phyloP scores from a whole-genome alignment of 2,888 invertebrate genomes.

The Eulithis prunata region DNA sequence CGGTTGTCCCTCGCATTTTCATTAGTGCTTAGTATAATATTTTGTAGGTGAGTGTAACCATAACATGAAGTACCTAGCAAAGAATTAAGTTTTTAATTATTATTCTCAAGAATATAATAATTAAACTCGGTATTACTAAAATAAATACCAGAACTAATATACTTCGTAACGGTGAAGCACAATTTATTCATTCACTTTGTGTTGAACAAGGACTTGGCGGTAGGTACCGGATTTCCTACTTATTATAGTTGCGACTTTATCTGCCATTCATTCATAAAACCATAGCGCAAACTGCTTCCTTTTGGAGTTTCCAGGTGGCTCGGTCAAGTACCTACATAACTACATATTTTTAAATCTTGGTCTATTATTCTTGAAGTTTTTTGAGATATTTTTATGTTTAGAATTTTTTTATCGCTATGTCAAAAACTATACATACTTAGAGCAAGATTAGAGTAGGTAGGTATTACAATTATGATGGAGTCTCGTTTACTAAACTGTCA shows the following conservation, averaged over 20 bases:
- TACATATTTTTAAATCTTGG: too few relatives aligned
- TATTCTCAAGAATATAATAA: too few relatives aligned
- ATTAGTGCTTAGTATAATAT: too few relatives aligned
- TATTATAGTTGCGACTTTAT: conserved; percentile 32
- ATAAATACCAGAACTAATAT: too few relatives aligned
- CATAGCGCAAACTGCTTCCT: conserved; percentile 31
- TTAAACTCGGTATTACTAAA: too few relatives aligned
- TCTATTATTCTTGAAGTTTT: conserved; percentile 13
- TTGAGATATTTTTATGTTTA: not conserved
- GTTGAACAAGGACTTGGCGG: conserved; percentile 31
- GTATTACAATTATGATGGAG: too few relatives aligned
- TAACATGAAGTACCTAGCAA: too few relatives aligned
- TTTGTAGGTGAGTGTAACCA: too few relatives aligned
- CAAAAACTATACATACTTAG: not conserved
- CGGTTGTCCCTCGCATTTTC: too few relatives aligned
- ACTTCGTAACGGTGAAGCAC: not conserved
- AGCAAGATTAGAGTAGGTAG: too few relatives aligned
- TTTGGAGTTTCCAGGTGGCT: conserved; percentile 35
- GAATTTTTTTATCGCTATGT: not conserved
- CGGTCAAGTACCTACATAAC: conserved; percentile 5
- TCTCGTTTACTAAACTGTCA: too few relatives aligned
- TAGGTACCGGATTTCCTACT: conserved; percentile 37
- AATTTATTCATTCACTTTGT: conserved; percentile 32
- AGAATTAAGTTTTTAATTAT: too few relatives aligned
- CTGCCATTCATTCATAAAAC: conserved; percentile 36